Percentiles rank a stretch among this genome's conserved stretches.
Evolutionary conservation across 2,797 vertebrate species (phyloP).

Genomic region (Coendou prehensilis): DNA sequence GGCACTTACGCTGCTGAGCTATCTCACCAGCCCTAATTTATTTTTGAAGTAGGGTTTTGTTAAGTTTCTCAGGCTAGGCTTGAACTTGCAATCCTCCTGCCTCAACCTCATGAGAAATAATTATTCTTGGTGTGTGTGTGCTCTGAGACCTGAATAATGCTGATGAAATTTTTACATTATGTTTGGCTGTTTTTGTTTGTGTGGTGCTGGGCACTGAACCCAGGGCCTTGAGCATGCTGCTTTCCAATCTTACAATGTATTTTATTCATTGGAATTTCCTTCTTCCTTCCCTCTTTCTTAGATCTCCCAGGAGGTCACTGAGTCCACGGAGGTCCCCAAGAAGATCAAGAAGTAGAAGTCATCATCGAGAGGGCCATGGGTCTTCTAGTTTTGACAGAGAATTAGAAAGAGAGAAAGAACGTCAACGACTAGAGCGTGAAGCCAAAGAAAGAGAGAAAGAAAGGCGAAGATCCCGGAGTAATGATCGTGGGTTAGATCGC

Average conservation of each 20-base stretch:
- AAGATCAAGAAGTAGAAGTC: conserved; percentile 97
- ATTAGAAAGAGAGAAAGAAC: conserved; percentile 95
- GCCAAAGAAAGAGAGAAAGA: conserved; percentile 93
- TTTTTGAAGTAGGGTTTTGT: background rate
- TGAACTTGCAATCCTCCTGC: background rate
- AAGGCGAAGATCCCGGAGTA: conserved; percentile 94
- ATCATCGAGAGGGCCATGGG: conserved; percentile 95
- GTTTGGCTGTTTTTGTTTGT: background rate
- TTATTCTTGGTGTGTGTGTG: conserved; percentile 1
- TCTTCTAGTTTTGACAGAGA: conserved; percentile 97
- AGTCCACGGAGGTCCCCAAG: conserved; percentile 96
- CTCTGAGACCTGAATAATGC: background rate
- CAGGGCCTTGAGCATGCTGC: background rate
- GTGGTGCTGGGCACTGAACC: background rate
- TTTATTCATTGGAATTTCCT: conserved; percentile 76
- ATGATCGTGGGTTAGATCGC: conserved; percentile 92
- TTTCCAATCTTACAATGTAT: background rate
- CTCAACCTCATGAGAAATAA: background rate
- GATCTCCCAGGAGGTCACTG: conserved; percentile 94
- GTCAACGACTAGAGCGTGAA: conserved; percentile 91
- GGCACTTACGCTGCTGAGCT: too few species aligned
- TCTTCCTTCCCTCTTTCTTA: conserved; percentile 81
- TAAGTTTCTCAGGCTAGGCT: background rate
- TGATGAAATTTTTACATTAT: background rate
- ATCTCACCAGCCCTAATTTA: too few species aligned